Evolutionary conservation across 2,113 vertebrate genomes (phyloP), one percentile per base, ranked within the genome.

Genomic region (Pygoscelis adeliae): DNA sequence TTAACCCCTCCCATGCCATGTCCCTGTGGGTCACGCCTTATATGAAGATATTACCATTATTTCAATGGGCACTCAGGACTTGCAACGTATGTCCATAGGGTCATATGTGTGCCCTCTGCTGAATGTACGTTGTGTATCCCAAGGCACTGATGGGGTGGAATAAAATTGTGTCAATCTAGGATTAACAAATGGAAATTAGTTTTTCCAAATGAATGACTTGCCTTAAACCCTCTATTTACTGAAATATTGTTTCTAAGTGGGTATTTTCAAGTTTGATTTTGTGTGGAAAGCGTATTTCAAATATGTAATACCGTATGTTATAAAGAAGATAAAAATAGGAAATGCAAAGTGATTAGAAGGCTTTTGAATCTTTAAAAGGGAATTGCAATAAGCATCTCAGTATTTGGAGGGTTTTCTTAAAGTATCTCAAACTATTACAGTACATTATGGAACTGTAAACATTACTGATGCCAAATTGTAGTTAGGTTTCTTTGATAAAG

Each of bases 161-260:
- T 67, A 71, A 71, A 89, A 95, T 94, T 67, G 46, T 91, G 97
- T 98, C 96, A 89, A 11, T 94, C 95, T 94, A 95, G 87, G 85
- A 72, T 78, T 94, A 97, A 71, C 89, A 89, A 93, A 96, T 89
- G 95, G 96, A 95, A 97, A 93, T 88, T 20, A 74, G 59, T 84
- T 98, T 98, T 98, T 97, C 96, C 97, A 90, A 90, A 70, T n/a
- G 79, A 98, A 97, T 92, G 98, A 98, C 98, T 99, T 99, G 99
- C 99, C 99, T 99, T 99, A 99, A 99, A 99, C 99, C 99, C 98
- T 99, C 98, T 98, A 96, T 98, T 98, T 98, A 99, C 98, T 98
- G 96, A 98, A 97, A 93, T 95, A 90, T 77, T 89, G 91, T 98
- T 97, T 97, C 91, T 88, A 87, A 90, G 93, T 95, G 97, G 96